Evolutionary conservation across 2,113 vertebrate species (phyloP).

Genomic region (Hoplias malabaricus): DNA sequence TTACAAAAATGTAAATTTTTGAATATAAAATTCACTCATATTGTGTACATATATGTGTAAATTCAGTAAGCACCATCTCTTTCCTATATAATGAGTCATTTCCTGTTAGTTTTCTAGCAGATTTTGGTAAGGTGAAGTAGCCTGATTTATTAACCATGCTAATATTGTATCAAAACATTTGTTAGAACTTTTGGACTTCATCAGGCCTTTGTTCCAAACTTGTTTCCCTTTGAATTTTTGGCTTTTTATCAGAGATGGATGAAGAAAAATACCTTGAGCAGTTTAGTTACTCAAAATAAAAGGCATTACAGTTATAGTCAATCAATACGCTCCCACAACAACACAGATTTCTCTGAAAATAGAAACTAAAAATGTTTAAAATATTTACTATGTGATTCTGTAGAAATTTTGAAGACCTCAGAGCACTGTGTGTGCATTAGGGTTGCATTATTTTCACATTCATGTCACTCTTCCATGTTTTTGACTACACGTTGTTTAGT

Average conservation of each 20-base stretch:
- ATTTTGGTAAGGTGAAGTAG: too few species aligned
- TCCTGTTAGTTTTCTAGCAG: too few species aligned
- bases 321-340: neutral
- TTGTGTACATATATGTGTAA: too few species aligned
- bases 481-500: neutral
- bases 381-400: neutral
- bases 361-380: neutral
- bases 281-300: neutral
- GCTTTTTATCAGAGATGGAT: neutral
- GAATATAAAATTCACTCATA: too few species aligned
- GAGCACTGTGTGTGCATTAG: neutral
- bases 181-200: neutral
- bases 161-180: too few species aligned
- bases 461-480: neutral
- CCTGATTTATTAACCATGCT: too few species aligned
- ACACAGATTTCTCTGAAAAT: too few species aligned
- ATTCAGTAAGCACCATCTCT: too few species aligned
- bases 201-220: neutral
- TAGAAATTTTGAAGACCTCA: neutral
- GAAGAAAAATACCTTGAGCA: neutral
- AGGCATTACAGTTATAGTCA: neutral
- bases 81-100: too few species aligned
- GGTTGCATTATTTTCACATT: neutral
- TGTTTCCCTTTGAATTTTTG: fast-evolving
- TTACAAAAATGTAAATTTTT: neutral